Evolutionary conservation across 2,113 vertebrate species (phyloP).

Genomic region (Prietella phreatophila): DNA sequence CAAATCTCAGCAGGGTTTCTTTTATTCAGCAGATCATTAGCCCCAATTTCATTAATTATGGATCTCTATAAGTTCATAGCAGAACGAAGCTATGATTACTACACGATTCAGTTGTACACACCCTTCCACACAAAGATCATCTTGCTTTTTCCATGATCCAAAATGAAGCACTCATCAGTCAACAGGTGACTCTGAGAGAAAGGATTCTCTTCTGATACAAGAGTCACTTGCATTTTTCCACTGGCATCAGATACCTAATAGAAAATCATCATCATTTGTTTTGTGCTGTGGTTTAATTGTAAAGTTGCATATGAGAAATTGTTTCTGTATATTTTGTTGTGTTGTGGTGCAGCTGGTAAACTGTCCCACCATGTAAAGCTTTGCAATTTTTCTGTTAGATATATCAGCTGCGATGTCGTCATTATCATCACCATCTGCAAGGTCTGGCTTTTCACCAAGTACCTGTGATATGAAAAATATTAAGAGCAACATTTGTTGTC

Average conservation of each 20-base stretch:
- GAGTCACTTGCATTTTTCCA: constrained; percentile 80
- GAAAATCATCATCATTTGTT: constrained; percentile 52
- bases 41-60: background rate
- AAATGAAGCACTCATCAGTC: constrained; percentile 88
- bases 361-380: constrained; percentile 82
- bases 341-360: background rate
- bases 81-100: background rate
- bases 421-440: constrained; percentile 69
- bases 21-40: background rate
- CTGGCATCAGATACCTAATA: constrained; percentile 84
- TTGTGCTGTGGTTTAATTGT: constrained; percentile 71
- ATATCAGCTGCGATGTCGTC: constrained; percentile 81
- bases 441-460: constrained; percentile 78
- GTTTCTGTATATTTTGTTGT: background rate
- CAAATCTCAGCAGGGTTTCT: too few species aligned
- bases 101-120: constrained; percentile 50
- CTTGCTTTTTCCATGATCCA: constrained; percentile 81
- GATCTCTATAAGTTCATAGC: background rate
- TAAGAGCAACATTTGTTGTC: background rate
- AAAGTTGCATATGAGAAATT: background rate
- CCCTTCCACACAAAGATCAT: constrained; percentile 95
- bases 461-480: constrained; percentile 66
- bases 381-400: constrained; percentile 83
- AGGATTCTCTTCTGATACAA: constrained; percentile 84
- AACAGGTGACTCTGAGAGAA: constrained; percentile 80